phyloP scores from a whole-genome alignment of 1,140 invertebrate genomes.

The Dreissena rostriformis region DNA sequence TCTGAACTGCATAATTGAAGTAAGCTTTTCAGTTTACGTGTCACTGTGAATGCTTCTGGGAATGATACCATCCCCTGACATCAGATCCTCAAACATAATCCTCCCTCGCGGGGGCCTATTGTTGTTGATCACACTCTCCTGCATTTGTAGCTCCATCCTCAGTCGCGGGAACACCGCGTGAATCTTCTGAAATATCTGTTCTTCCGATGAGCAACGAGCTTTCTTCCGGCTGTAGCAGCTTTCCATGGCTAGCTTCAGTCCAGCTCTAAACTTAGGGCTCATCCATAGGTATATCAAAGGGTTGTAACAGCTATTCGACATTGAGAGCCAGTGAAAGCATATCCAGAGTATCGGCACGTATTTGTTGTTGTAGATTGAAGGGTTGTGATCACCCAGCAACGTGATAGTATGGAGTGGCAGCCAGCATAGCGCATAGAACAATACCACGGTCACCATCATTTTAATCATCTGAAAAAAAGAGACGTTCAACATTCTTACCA shows the following conservation, averaged over 20 bases:
- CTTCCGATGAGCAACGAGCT: constrained; percentile 15
- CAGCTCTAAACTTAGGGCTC: constrained; percentile 89
- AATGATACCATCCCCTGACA: background rate
- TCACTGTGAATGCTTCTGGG: background rate
- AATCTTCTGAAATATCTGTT: constrained; percentile 3
- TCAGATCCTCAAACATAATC: background rate
- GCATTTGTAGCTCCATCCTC: background rate
- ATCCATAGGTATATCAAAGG: constrained; percentile 96
- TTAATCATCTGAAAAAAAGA: constrained; percentile 2
- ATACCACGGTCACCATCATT: constrained; percentile 85
- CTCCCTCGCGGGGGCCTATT: background rate
- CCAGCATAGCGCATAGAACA: constrained; percentile 93
- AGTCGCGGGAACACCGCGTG: background rate
- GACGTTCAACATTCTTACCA: background rate
- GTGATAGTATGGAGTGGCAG: constrained; percentile 90
- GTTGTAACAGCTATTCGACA: constrained; percentile 96
- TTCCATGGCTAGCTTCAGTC: constrained; percentile 72
- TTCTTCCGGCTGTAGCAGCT: constrained; percentile 40
- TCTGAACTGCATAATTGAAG: too few relatives aligned
- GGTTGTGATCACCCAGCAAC: constrained; percentile 78
- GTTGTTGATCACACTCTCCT: background rate
- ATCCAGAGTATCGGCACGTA: constrained; percentile 80
- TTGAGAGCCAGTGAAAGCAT: constrained; percentile 89
- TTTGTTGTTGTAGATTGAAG: constrained; percentile 78
- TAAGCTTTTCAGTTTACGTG: background rate